phyloP scores from a whole-genome alignment of 53 echinoderm and acorn worm species.

The Hippasteria phrygiana region DNA sequence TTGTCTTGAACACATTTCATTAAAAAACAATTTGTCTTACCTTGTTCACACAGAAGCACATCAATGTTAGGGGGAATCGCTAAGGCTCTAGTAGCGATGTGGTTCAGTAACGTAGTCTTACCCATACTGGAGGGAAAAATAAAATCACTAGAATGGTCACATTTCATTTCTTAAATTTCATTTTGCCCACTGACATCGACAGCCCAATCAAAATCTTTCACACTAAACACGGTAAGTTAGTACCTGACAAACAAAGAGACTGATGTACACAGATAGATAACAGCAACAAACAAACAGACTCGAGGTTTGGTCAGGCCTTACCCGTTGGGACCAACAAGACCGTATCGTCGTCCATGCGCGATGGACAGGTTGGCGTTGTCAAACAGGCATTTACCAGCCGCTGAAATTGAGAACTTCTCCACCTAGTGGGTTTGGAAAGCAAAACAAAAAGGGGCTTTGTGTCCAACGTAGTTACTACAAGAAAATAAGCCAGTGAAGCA shows the following conservation, averaged over 20 bases:
- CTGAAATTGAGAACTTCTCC: constrained; percentile 96
- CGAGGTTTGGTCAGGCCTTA: constrained; percentile 39
- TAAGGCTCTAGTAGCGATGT: constrained; percentile 88
- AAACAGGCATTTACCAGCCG: constrained; percentile 95
- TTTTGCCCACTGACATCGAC: too few species aligned
- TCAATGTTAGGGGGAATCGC: constrained; percentile 98
- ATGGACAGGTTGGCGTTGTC: constrained; percentile 88
- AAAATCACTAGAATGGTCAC: too few species aligned
- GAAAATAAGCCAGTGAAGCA: too few species aligned
- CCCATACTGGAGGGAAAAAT: too few species aligned
- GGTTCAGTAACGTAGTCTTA: constrained; percentile 91
- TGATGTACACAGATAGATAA: not conserved
- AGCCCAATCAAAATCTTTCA: not conserved
- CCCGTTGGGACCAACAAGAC: constrained; percentile 99
- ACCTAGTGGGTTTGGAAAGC: constrained; percentile 65
- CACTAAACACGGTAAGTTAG: not conserved
- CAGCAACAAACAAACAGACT: not conserved
- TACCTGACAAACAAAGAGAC: not conserved
- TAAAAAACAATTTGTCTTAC: too few species aligned
- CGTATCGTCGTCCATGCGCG: constrained; percentile 88
- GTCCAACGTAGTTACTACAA: too few species aligned
- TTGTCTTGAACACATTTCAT: too few species aligned
- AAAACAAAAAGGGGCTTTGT: not conserved
- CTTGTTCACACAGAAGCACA: constrained; percentile 96
- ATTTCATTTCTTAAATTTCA: too few species aligned